A percentile compares a stretch with the other conserved stretches of the same genome.
These are phyloP conservation scores for Teleiodes luculella DNA, from an alignment of 2,888 invertebrate genomes.

Conservation along the genomic window DNA sequence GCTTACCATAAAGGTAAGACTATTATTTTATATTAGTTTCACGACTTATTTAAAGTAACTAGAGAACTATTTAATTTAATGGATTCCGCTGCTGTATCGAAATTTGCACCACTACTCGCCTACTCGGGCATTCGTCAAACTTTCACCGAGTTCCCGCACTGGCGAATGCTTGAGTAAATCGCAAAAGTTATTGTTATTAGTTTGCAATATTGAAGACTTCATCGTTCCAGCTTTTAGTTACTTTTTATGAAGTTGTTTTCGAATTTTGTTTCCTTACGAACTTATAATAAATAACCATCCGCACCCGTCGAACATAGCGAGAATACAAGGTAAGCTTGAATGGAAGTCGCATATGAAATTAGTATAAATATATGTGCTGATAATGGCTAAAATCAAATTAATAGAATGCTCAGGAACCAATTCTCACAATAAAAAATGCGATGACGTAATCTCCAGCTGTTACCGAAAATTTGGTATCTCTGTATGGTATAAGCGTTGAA, in stretches of 20 bases:
- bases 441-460: constrained; percentile 14
- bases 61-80: background rate
- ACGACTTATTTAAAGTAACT: background rate
- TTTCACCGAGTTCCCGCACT: constrained; percentile 35
- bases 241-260: background rate
- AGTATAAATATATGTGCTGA: too few relatives aligned
- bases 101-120: constrained; percentile 35
- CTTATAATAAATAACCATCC: background rate
- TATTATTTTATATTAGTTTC: too few relatives aligned
- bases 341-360: too few relatives aligned
- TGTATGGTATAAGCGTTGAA: constrained; percentile 23
- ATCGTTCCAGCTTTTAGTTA: background rate
- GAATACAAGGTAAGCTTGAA: too few relatives aligned
- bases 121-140: constrained; percentile 38
- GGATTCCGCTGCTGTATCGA: constrained; percentile 15
- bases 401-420: too few relatives aligned
- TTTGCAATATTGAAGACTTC: constrained; percentile 28
- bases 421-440: constrained; percentile 1
- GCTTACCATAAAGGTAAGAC: too few relatives aligned
- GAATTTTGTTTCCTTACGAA: background rate
- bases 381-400: too few relatives aligned
- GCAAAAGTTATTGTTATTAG: constrained; percentile 39
- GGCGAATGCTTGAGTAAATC: constrained; percentile 37
- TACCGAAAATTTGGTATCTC: constrained; percentile 6
- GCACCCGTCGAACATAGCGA: background rate